Evolutionary conservation across 2,113 vertebrate species (phyloP).

Genomic region (Phrynosoma platyrhinos): DNA sequence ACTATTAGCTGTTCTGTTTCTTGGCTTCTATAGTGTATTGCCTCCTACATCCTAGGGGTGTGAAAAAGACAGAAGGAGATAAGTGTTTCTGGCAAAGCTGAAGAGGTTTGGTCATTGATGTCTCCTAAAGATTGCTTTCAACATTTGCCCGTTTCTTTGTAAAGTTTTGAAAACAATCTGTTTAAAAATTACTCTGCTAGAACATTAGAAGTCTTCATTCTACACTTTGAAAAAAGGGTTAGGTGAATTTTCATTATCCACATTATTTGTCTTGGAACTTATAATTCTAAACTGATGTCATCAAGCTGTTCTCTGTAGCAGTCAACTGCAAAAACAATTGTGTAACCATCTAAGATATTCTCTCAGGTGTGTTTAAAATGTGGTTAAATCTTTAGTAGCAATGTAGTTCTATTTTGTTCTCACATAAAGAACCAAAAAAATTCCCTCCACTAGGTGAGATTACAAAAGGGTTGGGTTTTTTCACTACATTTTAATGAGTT

Average conservation of each 20-base stretch:
- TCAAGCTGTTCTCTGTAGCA: conserved; percentile 46
- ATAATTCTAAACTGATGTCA: conserved; percentile 47
- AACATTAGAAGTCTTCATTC: conserved; percentile 14
- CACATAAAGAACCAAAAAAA: too few relatives aligned
- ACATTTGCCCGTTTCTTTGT: conserved; percentile 14
- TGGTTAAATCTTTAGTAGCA: not conserved
- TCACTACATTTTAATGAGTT: too few relatives aligned
- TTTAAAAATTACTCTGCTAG: conserved; percentile 61
- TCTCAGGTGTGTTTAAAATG: not conserved
- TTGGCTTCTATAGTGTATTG: conserved; percentile 39
- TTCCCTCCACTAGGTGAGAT: too few relatives aligned
- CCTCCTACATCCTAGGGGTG: conserved; percentile 25
- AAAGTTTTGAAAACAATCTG: conserved; percentile 61
- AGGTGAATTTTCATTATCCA: not conserved
- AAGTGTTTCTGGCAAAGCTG: conserved; percentile 42
- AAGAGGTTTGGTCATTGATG: conserved; percentile 46
- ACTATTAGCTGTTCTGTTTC: conserved; percentile 41
- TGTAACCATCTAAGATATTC: not conserved
- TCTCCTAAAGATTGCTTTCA: conserved; percentile 52
- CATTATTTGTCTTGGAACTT: conserved; percentile 10
- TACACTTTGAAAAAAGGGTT: not conserved
- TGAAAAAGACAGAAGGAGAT: conserved; percentile 53
- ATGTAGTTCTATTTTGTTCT: too few relatives aligned
- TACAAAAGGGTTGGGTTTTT: too few relatives aligned
- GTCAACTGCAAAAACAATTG: not conserved